Percentiles rank a stretch among this genome's conserved stretches.
These are phyloP conservation scores for Apostichopus californicus DNA, from an alignment of 35 echinoderm and acorn worm species.

Conservation along the genomic window DNA sequence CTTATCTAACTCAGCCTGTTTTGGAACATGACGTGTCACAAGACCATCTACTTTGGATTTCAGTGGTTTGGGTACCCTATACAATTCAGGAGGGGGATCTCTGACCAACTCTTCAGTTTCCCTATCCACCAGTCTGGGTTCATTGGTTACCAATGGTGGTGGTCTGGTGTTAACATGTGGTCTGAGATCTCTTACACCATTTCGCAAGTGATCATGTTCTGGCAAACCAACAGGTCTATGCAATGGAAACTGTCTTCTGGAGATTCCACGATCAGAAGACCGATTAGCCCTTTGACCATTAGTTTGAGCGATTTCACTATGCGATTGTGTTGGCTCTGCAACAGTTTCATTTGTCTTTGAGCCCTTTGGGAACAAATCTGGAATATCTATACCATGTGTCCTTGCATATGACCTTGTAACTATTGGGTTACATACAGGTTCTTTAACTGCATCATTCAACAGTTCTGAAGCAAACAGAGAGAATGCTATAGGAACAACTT, in stretches of 20 bases:
- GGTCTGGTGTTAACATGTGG: background rate
- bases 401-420: conserved; percentile 43
- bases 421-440: background rate
- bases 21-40: conserved; percentile 48
- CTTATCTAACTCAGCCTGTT: conserved; percentile 55
- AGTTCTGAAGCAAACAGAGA: no score
- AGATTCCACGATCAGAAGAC: no score
- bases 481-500: background rate
- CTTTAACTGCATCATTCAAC: background rate
- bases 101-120: background rate
- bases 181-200: background rate
- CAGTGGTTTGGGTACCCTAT: conserved; percentile 44
- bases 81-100: conserved; percentile 38
- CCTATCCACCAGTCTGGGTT: conserved; percentile 61
- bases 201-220: background rate
- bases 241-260: no score
- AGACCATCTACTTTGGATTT: conserved; percentile 35
- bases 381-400: conserved; percentile 29
- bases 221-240: no score
- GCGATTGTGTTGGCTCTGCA: background rate
- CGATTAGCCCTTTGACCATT: background rate
- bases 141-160: background rate
- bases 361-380: conserved; percentile 6
- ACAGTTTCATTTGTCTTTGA: background rate
- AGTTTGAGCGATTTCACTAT: background rate